These are phyloP conservation scores for Sphaerophoria taeniata DNA, from an alignment of 2,888 invertebrate species.

Conservation along the genomic window DNA sequence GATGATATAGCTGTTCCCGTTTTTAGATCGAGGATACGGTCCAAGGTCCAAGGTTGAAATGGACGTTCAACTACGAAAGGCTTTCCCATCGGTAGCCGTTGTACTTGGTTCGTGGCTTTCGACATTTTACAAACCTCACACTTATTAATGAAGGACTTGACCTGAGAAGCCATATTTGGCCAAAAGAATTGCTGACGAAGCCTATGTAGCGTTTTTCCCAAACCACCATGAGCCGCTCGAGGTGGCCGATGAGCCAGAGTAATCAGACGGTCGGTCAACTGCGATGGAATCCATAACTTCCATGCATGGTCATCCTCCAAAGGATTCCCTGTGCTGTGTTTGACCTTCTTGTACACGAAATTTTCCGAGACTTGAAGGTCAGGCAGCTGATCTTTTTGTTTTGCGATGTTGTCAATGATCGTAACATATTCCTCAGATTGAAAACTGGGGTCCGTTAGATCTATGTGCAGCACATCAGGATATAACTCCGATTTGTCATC, in stretches of 20 bases:
- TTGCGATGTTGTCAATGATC: too few relatives aligned
- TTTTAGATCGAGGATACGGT: not conserved
- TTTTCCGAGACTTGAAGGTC: too few relatives aligned
- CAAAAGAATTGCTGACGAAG: not conserved
- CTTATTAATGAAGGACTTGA: not conserved
- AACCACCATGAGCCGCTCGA: too few relatives aligned
- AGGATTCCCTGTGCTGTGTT: too few relatives aligned
- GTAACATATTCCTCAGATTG: too few relatives aligned
- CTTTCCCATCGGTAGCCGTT: not conserved
- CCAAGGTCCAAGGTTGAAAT: not conserved
- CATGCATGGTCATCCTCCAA: too few relatives aligned
- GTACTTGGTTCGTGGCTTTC: not conserved
- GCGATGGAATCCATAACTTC: too few relatives aligned
- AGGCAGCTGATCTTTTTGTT: not conserved
- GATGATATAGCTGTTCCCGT: not conserved
- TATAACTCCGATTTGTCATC: not conserved
- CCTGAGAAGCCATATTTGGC: slow-evolving; percentile 29
- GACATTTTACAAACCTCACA: not conserved
- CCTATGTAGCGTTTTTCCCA: too few relatives aligned
- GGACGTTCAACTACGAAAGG: not conserved
- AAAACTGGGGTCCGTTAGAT: too few relatives aligned
- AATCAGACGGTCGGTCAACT: too few relatives aligned
- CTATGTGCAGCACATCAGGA: not conserved
- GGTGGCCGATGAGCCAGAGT: too few relatives aligned
- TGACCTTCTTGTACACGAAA: too few relatives aligned